Conservation (phyloP, 2,888 invertebrate species). For the Diachrysia chrysitis region DNA sequence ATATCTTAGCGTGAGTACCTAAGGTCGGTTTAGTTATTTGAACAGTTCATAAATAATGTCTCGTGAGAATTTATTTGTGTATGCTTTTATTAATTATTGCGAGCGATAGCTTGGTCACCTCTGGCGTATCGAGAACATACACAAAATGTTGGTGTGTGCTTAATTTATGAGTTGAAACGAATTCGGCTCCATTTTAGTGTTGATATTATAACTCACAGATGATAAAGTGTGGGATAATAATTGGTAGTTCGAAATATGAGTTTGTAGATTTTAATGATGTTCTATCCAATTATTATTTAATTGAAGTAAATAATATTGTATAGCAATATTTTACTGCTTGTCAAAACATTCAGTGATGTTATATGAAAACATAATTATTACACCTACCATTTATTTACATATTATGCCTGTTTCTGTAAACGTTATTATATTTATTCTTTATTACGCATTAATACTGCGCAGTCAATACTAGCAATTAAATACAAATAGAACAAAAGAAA, state of each 20-base stretch:
- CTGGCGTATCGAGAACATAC: background rate
- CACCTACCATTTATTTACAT: no score
- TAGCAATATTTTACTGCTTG: background rate
- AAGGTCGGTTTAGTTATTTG: no score
- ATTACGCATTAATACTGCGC: no score
- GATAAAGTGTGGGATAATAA: background rate
- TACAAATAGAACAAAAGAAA: no score
- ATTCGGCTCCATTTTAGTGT: slow-evolving; percentile 10
- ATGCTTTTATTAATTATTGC: no score
- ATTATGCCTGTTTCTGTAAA: no score
- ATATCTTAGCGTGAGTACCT: no score
- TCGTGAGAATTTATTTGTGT: no score
- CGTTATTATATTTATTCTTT: no score
- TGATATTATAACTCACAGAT: background rate
- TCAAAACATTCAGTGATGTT: background rate
- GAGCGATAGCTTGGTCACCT: background rate
- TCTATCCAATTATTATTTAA: slow-evolving; percentile 1
- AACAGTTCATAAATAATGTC: no score
- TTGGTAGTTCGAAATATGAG: slow-evolving; percentile 2
- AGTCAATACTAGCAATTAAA: no score
- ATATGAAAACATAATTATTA: background rate
- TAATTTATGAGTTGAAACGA: background rate
- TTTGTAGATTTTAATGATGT: slow-evolving; percentile 1
- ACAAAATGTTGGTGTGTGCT: background rate
- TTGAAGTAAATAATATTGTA: slow-evolving; percentile 1